phyloP scores from a whole-genome alignment of 2,113 vertebrate species.

The Nerophis lumbriciformis region DNA sequence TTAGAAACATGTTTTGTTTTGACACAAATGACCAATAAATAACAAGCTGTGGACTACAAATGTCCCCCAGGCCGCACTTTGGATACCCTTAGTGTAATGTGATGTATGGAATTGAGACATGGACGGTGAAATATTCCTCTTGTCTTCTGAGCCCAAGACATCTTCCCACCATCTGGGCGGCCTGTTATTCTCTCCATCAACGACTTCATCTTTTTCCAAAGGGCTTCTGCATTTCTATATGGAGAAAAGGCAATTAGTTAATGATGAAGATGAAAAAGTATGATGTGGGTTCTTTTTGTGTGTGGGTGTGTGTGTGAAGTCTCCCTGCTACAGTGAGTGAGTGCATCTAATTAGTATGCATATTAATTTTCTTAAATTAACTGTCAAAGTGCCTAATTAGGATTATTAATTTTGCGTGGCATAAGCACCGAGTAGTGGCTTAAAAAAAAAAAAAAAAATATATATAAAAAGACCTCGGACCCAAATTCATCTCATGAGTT shows the following conservation, averaged over 20 bases:
- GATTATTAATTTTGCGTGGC: slow-evolving; percentile 71
- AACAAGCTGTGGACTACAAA: too few species aligned
- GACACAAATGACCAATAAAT: background rate
- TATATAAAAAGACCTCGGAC: slow-evolving; percentile 54
- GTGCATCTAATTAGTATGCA: slow-evolving; percentile 71
- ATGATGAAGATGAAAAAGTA: slow-evolving; percentile 47
- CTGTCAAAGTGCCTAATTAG: slow-evolving; percentile 74
- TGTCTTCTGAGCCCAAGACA: slow-evolving; percentile 37
- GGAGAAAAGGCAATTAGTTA: slow-evolving; percentile 45
- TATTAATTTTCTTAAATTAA: slow-evolving; percentile 76
- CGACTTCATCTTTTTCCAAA: slow-evolving; percentile 54
- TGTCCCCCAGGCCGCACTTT: too few species aligned
- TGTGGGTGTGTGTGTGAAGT: slow-evolving; percentile 20
- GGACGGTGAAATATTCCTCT: slow-evolving; percentile 62
- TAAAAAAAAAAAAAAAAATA: slow-evolving; percentile 44
- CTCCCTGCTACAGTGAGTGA: too few species aligned
- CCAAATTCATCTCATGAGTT: slow-evolving; percentile 36
- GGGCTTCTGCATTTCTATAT: slow-evolving; percentile 46
- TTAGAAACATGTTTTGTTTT: too few species aligned
- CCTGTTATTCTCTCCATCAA: slow-evolving; percentile 51
- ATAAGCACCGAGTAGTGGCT: slow-evolving; percentile 56
- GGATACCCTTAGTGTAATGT: slow-evolving; percentile 37
- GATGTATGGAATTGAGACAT: slow-evolving; percentile 56
- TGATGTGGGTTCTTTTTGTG: slow-evolving; percentile 22
- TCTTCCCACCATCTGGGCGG: slow-evolving; percentile 57